A percentile compares a stretch with the other conserved stretches of the same genome.
These are phyloP conservation scores for Cydia fagiglandana DNA, from an alignment of 1,140 invertebrate species.

Conservation along the genomic window DNA sequence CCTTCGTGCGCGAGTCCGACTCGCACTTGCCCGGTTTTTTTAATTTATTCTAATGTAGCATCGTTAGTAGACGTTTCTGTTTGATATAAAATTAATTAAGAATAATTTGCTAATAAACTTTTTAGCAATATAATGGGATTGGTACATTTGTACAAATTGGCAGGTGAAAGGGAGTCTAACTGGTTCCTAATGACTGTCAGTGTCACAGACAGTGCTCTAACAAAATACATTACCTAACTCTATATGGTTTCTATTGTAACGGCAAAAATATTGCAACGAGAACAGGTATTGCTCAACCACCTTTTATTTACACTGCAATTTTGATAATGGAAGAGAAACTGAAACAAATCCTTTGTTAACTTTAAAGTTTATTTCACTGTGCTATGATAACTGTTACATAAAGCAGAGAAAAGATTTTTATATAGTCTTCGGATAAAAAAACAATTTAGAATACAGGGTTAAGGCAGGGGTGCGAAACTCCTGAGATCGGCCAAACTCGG, in stretches of 20 bases:
- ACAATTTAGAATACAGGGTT: neutral
- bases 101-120: neutral
- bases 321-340: constrained; percentile 5
- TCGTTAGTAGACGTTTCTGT: too few relatives aligned
- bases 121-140: neutral
- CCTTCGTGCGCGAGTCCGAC: too few relatives aligned
- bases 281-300: neutral
- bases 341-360: neutral
- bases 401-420: neutral
- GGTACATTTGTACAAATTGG: constrained; percentile 20
- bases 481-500: too few relatives aligned
- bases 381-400: neutral
- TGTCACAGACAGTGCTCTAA: neutral
- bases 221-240: constrained; percentile 21
- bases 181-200: constrained; percentile 25
- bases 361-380: neutral
- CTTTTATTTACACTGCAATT: constrained; percentile 13
- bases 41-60: too few relatives aligned
- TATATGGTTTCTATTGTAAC: constrained; percentile 20
- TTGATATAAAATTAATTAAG: too few relatives aligned
- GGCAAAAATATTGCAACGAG: constrained; percentile 1
- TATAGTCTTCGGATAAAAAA: neutral
- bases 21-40: too few relatives aligned
- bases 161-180: constrained; percentile 25
- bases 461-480: too few relatives aligned